Evolutionary conservation across 2,113 vertebrate genomes (phyloP).

Genomic region (Rhodinocichla rosea): DNA sequence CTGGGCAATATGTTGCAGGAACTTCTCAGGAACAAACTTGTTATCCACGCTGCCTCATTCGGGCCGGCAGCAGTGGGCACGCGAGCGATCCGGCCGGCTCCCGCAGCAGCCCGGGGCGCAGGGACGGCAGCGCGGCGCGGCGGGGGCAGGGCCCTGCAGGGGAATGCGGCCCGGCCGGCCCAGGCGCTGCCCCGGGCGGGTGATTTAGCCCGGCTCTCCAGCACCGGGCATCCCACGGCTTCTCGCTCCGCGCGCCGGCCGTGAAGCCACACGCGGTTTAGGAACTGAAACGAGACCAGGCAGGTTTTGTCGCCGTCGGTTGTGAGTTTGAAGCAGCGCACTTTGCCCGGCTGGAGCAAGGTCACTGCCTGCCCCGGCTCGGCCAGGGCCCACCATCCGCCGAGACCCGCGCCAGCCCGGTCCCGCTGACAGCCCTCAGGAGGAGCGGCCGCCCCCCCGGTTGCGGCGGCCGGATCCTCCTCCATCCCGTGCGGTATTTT

Average conservation of each 20-base stretch:
- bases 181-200: not conserved
- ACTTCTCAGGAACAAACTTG: not conserved
- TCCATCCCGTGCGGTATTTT: not conserved
- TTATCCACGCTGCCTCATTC: not conserved
- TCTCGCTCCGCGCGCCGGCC: not conserved
- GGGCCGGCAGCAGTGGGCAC: not conserved
- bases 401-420: too few relatives aligned
- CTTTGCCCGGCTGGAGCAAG: not conserved
- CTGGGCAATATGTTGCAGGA: not conserved
- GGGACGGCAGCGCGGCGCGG: not conserved
- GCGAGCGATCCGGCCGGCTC: not conserved
- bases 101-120: not conserved
- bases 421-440: not conserved
- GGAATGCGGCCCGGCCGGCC: slow-evolving; percentile 2
- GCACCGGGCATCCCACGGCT: not conserved
- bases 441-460: too few relatives aligned
- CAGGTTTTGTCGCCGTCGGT: not conserved
- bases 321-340: not conserved
- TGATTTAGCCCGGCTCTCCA: not conserved
- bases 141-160: not conserved
- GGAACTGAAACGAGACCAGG: not conserved
- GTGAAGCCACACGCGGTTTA: not conserved
- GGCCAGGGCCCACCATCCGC: not conserved
- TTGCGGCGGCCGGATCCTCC: not conserved
- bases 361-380: not conserved